These are phyloP conservation scores for Leucoraja ocellata DNA, from an alignment of 2,797 vertebrate genomes.

Conservation along the genomic window DNA sequence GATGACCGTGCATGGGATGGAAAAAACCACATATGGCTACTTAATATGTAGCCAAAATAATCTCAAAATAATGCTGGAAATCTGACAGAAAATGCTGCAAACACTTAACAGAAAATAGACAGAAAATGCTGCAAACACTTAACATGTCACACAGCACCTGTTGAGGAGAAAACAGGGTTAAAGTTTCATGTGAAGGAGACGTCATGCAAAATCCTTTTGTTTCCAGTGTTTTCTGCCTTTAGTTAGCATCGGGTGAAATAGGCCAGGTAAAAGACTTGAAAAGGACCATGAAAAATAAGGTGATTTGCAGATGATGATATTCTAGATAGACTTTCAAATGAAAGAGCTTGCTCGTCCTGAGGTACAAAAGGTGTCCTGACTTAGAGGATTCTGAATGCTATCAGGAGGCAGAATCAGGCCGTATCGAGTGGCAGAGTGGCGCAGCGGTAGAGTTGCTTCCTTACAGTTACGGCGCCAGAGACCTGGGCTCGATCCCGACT, in stretches of 20 bases:
- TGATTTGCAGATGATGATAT: constrained; percentile 76
- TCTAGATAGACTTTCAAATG: constrained; percentile 77
- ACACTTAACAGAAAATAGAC: too few species aligned
- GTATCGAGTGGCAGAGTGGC: too few species aligned
- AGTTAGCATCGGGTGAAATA: constrained; percentile 58
- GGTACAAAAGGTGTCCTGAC: constrained; percentile 89
- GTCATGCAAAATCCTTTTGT: too few species aligned
- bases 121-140: too few species aligned
- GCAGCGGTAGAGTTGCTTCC: too few species aligned
- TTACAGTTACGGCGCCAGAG: too few species aligned
- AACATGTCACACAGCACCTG: too few species aligned
- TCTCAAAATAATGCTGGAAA: constrained; percentile 52
- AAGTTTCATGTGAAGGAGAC: too few species aligned
- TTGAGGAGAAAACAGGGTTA: too few species aligned
- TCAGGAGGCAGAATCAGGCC: constrained; percentile 61
- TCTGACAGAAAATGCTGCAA: too few species aligned
- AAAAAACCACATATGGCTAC: constrained; percentile 40
- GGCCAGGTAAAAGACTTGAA: constrained; percentile 70
- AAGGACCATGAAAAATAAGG: constrained; percentile 82
- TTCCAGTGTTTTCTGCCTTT: too few species aligned
- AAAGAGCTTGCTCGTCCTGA: constrained; percentile 79
- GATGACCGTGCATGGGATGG: constrained; percentile 76
- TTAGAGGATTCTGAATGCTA: constrained; percentile 68
- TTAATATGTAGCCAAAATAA: constrained; percentile 58
- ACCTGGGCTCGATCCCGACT: too few species aligned